Conservation (phyloP, 2,888 invertebrate genomes). For the Furcula furcula region DNA sequence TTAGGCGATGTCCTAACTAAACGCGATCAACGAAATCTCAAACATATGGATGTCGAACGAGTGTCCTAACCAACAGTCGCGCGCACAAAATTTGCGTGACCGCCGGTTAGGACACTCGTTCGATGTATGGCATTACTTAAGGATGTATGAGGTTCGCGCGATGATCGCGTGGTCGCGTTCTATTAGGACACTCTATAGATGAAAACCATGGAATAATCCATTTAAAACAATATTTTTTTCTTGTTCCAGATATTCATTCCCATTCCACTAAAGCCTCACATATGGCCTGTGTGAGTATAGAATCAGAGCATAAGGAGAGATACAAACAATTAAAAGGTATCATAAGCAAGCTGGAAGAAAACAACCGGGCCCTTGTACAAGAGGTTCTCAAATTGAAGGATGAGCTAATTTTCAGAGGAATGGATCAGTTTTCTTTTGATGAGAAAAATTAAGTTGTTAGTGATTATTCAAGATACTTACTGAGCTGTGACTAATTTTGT, state of each 20-base stretch:
- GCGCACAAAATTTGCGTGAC: no score
- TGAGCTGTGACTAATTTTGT: slow-evolving; percentile 16
- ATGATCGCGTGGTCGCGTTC: no score
- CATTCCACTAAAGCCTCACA: slow-evolving; percentile 22
- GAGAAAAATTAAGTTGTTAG: slow-evolving; percentile 6
- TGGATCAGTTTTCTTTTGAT: slow-evolving; percentile 32
- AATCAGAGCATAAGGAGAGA: slow-evolving; percentile 25
- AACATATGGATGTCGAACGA: no score
- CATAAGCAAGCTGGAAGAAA: slow-evolving; percentile 26
- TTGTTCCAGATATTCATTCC: slow-evolving; percentile 20
- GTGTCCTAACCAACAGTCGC: no score
- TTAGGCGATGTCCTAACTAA: no score
- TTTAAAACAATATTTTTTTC: background rate
- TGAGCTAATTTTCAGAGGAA: slow-evolving; percentile 45
- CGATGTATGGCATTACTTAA: no score
- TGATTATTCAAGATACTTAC: slow-evolving; percentile 7
- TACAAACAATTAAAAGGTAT: slow-evolving; percentile 23
- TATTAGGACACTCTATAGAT: no score
- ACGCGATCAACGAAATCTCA: no score
- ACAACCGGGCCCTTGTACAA: slow-evolving; percentile 27
- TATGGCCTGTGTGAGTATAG: slow-evolving; percentile 20
- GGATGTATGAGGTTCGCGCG: no score
- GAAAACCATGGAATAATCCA: no score
- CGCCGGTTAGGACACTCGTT: no score
- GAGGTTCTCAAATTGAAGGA: slow-evolving; percentile 46